Percentiles rank a stretch among this genome's conserved stretches.
Evolutionary conservation across 2,113 vertebrate species (phyloP).

Genomic region (Saimiri boliviensis): DNA sequence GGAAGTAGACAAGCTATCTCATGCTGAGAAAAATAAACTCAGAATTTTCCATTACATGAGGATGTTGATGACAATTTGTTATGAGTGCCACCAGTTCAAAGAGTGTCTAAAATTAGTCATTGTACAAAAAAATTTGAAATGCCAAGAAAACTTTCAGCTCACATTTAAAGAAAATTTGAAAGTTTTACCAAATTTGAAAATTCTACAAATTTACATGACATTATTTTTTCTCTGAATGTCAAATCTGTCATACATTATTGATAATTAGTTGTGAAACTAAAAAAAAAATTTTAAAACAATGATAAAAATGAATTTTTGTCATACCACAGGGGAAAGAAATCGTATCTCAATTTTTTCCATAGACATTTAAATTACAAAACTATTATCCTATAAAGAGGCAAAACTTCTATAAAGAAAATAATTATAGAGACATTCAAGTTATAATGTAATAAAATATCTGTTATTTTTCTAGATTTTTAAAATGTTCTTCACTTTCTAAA

Average conservation of each 20-base stretch:
- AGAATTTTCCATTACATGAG: conserved; percentile 13
- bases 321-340: background rate
- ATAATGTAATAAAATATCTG: background rate
- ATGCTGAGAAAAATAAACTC: conserved; percentile 32
- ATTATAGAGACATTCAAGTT: background rate
- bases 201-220: background rate
- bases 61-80: conserved; percentile 26
- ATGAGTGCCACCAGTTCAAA: conserved; percentile 41
- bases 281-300: background rate
- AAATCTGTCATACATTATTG: background rate
- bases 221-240: background rate
- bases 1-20: background rate
- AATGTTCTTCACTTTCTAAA: background rate
- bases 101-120: conserved; percentile 43
- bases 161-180: background rate
- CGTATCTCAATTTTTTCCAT: background rate
- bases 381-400: background rate
- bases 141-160: conserved; percentile 11
- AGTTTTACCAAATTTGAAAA: conserved; percentile 33
- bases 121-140: conserved; percentile 37
- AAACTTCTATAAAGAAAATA: background rate
- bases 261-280: conserved; percentile 29
- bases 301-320: background rate
- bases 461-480: background rate
- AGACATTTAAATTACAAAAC: background rate